Percentiles rank a stretch among this genome's conserved stretches.
These are phyloP conservation scores for Vesta saturnalis DNA, from an alignment of 2,888 invertebrate genomes.

Conservation along the genomic window DNA sequence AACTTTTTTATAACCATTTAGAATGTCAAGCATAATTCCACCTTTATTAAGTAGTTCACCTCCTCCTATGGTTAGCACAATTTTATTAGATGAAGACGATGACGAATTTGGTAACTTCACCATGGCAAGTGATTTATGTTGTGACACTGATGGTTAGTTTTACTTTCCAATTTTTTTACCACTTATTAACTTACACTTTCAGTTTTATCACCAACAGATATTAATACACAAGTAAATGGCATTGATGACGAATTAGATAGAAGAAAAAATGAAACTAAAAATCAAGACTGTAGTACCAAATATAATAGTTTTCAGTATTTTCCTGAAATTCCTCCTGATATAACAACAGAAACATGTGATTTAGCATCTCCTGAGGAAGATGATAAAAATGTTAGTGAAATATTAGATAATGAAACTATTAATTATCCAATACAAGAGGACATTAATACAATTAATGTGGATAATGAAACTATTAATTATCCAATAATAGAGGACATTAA, in stretches of 20 bases:
- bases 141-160: background rate
- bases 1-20: constrained; percentile 9
- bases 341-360: constrained; percentile 10
- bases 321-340: constrained; percentile 30
- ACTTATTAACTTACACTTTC: background rate
- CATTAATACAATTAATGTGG: background rate
- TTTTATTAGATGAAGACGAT: constrained; percentile 61
- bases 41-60: constrained; percentile 68
- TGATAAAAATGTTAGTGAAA: constrained; percentile 25
- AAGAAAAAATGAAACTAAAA: constrained; percentile 49
- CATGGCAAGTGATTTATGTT: background rate
- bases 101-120: constrained; percentile 1
- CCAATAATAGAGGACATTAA: background rate
- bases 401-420: constrained; percentile 11
- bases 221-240: background rate
- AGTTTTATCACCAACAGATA: background rate
- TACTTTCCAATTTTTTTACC: too few species aligned
- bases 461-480: background rate
- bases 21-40: constrained; percentile 65
- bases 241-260: constrained; percentile 52
- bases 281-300: constrained; percentile 15
- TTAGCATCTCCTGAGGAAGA: background rate
- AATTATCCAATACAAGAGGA: background rate
- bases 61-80: constrained; percentile 64
- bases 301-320: constrained; percentile 29